These are phyloP conservation scores for Boleophthalmus pectinirostris DNA, from an alignment of 2,113 vertebrate genomes.

Conservation along the genomic window DNA sequence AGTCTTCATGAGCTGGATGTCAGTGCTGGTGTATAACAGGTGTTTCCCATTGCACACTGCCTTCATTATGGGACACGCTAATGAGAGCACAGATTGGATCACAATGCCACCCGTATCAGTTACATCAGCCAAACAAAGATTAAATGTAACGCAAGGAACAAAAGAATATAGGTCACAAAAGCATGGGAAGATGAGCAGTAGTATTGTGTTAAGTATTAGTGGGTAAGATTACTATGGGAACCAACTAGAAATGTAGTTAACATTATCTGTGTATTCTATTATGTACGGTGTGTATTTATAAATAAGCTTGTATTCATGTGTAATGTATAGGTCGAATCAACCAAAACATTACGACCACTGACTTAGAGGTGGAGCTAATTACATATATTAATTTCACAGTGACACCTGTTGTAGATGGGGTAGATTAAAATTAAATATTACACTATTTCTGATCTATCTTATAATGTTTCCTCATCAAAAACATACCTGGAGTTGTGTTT, in stretches of 20 bases:
- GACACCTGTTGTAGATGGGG: too few species aligned
- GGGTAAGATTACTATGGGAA: not conserved
- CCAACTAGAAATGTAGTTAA: not conserved
- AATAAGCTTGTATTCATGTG: not conserved
- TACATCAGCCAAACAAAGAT: constrained; percentile 37
- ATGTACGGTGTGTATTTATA: not conserved
- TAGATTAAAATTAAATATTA: too few species aligned
- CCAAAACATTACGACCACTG: too few species aligned
- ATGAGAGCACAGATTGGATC: constrained; percentile 47
- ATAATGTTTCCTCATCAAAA: too few species aligned
- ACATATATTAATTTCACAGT: too few species aligned
- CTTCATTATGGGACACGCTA: constrained; percentile 40
- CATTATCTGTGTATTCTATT: too few species aligned
- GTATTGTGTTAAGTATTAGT: not conserved
- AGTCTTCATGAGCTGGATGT: constrained; percentile 51
- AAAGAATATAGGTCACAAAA: constrained; percentile 9
- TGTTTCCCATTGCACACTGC: constrained; percentile 59
- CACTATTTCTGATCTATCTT: too few species aligned
- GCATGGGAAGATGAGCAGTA: constrained; percentile 13
- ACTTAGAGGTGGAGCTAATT: too few species aligned
- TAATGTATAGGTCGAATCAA: not conserved
- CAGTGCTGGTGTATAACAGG: constrained; percentile 50
- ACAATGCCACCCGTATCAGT: constrained; percentile 38
- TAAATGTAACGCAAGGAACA: constrained; percentile 31
- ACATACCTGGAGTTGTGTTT: too few species aligned